These are phyloP conservation scores for Pseudachorutes palmiensis DNA, from an alignment of 1,140 invertebrate species.

Conservation along the genomic window DNA sequence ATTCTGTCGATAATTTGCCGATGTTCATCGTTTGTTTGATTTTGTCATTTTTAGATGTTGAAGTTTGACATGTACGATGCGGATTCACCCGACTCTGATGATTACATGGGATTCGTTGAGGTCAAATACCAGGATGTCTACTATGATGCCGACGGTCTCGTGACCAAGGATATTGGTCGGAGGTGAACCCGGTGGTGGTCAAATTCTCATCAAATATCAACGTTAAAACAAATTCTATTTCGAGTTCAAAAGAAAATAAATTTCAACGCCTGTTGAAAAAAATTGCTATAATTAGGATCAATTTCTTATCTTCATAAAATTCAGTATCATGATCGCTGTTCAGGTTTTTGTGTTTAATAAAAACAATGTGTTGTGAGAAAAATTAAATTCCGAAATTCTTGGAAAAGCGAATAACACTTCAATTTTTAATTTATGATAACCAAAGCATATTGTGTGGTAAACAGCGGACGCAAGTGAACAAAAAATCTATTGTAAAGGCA, in stretches of 20 bases:
- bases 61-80: slow-evolving; percentile 6
- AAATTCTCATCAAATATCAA: neutral
- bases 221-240: neutral
- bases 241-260: neutral
- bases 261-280: neutral
- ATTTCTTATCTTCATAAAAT: too few relatives aligned
- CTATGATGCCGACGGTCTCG: neutral
- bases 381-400: too few relatives aligned
- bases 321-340: too few relatives aligned
- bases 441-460: too few relatives aligned
- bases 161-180: neutral
- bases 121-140: neutral
- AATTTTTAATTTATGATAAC: too few relatives aligned
- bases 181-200: slow-evolving; percentile 3
- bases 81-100: slow-evolving; percentile 7
- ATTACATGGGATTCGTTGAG: slow-evolving; percentile 13
- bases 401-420: too few relatives aligned
- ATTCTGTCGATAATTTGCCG: neutral
- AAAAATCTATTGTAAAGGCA: too few relatives aligned
- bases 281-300: too few relatives aligned
- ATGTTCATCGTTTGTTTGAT: neutral
- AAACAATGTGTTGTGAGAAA: too few relatives aligned
- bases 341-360: too few relatives aligned
- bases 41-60: neutral
- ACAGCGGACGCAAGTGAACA: too few relatives aligned